Evolutionary conservation across 2,888 invertebrate genomes (phyloP), one percentile per base, ranked within the genome.

Genomic region (Polymixis flavicincta): DNA sequence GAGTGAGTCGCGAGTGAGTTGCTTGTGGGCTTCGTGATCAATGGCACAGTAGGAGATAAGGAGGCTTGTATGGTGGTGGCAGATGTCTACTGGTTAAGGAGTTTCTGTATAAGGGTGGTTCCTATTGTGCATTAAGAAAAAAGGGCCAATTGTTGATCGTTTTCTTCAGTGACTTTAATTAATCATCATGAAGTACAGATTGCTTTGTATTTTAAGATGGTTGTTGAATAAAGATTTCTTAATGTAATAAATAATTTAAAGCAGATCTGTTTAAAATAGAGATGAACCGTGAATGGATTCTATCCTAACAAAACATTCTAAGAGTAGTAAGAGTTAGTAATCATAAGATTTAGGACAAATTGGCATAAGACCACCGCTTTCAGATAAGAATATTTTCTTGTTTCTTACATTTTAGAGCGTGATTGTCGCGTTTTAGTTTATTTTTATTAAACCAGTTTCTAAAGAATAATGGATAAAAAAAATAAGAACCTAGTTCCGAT

Each of bases 1-100:
- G 59, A 90, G 89, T 89, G 90, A 92, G 89, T 89, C 90, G 91
- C 86, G 87, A 88, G 88, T 85, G 84, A 89, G 88, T 85, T 42
- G 6, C 22, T 32, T 71, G n/a, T 72, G 11, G 32, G 7, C n/a
- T 73, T 85, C 74, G 54, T 91, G 91, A 92, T 92, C 90, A 91
- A 93, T 93, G 87, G 89, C 90, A 67, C 90, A 80, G 88, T 88
- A 85, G 91, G 90, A 84, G 88, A 85, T 92, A 92, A 92, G 91
- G 90, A 92, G 90, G 76, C 80, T 85, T 87, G 88, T 90, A 90
- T 92, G 88, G 88, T 83, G 73, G 67, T 74, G 74, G 87, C 94
- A 92, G 91, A 91, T 92, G 92, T 89, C 80, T 72, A 32, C 81
- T 81, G 85, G 86, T 87, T 85, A 74, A 66, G 66, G 63, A 48